Evolutionary conservation across 2,888 invertebrate species (phyloP).

Genomic region (Meta bourneti): DNA sequence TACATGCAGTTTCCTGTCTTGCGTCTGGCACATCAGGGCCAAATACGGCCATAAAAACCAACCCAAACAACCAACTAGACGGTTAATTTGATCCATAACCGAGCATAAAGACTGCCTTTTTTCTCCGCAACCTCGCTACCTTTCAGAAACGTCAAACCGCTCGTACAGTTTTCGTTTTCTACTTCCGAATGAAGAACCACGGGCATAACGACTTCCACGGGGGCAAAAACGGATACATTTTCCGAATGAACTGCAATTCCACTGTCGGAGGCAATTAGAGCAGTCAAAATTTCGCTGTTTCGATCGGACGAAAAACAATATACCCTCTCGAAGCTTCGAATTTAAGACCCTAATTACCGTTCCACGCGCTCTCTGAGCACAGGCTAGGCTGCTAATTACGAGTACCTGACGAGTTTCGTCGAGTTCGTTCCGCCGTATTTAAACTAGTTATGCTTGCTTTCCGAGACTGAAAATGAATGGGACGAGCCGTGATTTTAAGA

Average conservation of each 20-base stretch:
- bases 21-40: too few species aligned
- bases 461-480: too few species aligned
- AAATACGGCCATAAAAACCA: too few species aligned
- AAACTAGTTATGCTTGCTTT: not conserved
- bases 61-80: too few species aligned
- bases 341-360: conserved; percentile 32
- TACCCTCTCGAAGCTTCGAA: conserved; percentile 21
- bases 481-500: too few species aligned
- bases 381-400: conserved; percentile 20
- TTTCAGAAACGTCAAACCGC: too few species aligned
- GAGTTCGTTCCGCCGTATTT: not conserved
- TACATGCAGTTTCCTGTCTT: too few species aligned
- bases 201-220: not conserved
- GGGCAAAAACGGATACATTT: not conserved
- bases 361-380: not conserved
- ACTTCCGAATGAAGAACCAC: not conserved
- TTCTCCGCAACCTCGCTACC: too few species aligned
- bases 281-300: conserved; percentile 5
- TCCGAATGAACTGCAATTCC: conserved; percentile 15
- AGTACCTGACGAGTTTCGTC: conserved; percentile 12
- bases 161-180: not conserved
- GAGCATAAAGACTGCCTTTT: too few species aligned
- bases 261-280: conserved; percentile 12
- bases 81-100: too few species aligned
- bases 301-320: not conserved